A percentile compares a stretch with the other conserved stretches of the same genome.
Evolutionary conservation across 2,888 invertebrate genomes (phyloP).

Genomic region (Pterobdella sp.): DNA sequence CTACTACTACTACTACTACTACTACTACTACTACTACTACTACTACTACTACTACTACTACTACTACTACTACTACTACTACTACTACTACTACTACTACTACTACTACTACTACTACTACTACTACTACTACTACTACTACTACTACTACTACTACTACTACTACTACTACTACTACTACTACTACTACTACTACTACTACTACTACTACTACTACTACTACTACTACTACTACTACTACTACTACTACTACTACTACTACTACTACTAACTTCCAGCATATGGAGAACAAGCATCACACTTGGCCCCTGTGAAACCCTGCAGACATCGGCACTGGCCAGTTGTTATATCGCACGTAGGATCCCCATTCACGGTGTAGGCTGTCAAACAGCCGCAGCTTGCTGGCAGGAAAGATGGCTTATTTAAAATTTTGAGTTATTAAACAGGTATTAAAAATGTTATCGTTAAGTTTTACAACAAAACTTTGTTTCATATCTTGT

Average conservation of each 20-base stretch:
- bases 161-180: not conserved
- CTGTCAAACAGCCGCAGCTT: conserved; percentile 11
- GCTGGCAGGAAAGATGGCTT: not conserved
- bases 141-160: not conserved
- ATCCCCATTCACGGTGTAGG: conserved; percentile 15
- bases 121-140: not conserved
- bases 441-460: no score
- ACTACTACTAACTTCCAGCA: not conserved
- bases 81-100: not conserved
- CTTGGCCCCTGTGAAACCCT: not conserved
- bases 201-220: not conserved
- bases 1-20: not conserved
- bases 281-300: conserved; percentile 10
- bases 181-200: not conserved
- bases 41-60: not conserved
- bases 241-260: not conserved
- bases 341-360: not conserved
- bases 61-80: not conserved
- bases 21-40: not conserved
- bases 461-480: not conserved
- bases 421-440: no score
- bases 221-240: not conserved
- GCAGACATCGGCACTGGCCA: conserved; percentile 20
- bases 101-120: not conserved
- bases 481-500: not conserved